phyloP scores from a whole-genome alignment of 2,797 vertebrate genomes.

The Neosilurus mollespiculum region DNA sequence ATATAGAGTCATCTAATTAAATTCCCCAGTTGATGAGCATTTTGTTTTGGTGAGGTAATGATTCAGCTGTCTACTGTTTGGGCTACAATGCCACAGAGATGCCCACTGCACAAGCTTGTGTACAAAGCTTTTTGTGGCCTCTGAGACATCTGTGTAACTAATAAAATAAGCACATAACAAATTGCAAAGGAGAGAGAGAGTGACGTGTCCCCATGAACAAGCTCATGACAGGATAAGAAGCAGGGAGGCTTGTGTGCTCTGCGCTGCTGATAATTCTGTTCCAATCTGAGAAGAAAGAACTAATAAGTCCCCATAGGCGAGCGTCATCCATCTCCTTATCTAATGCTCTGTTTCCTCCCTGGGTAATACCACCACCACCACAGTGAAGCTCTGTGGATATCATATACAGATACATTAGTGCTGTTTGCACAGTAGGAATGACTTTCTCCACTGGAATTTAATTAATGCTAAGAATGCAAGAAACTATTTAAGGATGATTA shows the following conservation, averaged over 20 bases:
- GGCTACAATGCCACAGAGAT: neutral
- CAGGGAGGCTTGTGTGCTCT: constrained; percentile 12
- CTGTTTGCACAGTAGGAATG: constrained; percentile 15
- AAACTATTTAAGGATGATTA: constrained; percentile 29
- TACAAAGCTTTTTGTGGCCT: neutral
- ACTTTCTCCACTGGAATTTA: constrained; percentile 19
- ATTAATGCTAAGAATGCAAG: constrained; percentile 26
- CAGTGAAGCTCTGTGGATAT: no score
- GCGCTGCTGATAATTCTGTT: constrained; percentile 34
- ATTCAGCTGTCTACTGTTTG: constrained; percentile 8
- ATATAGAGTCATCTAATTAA: neutral
- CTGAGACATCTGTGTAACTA: constrained; percentile 1
- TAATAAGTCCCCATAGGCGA: constrained; percentile 26
- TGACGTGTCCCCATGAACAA: neutral
- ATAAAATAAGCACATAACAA: constrained; percentile 6
- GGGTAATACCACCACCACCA: constrained; percentile 21
- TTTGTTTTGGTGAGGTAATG: constrained; percentile 18
- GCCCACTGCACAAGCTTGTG: neutral
- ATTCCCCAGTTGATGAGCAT: neutral
- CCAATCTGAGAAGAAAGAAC: constrained; percentile 34
- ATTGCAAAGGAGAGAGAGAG: neutral
- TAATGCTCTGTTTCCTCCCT: constrained; percentile 25
- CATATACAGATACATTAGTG: constrained; percentile 19
- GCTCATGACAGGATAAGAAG: constrained; percentile 2
- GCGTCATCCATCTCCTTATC: constrained; percentile 45